These are phyloP conservation scores for Tichodroma muraria DNA, from an alignment of 2,113 vertebrate species.

Conservation along the genomic window DNA sequence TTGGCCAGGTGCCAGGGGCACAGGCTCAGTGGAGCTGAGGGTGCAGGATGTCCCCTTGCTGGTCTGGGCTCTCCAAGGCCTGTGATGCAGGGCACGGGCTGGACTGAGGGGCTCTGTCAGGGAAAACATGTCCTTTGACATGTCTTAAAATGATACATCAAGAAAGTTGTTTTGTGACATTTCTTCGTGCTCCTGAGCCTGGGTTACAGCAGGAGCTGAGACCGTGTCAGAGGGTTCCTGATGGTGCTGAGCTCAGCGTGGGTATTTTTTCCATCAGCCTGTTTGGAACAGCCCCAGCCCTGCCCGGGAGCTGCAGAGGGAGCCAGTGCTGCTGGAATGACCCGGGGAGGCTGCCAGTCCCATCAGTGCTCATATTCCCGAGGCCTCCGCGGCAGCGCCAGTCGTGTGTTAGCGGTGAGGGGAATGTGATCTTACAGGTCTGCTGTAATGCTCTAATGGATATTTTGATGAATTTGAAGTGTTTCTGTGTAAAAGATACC, in stretches of 20 bases:
- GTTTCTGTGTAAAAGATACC: not conserved
- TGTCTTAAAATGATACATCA: too few species aligned
- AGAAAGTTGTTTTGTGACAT: not conserved
- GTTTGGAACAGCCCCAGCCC: not conserved
- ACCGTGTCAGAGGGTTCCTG: not conserved
- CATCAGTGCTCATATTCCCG: rapidly evolving
- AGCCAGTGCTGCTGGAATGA: not conserved
- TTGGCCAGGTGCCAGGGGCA: not conserved
- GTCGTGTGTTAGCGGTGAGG: rapidly evolving
- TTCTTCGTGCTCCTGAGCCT: not conserved
- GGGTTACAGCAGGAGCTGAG: not conserved
- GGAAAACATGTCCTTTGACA: not conserved
- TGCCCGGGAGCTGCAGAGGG: conserved; percentile 50
- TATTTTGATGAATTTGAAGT: not conserved
- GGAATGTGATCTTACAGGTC: too few species aligned
- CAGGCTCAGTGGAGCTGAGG: not conserved
- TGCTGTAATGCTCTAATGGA: not conserved
- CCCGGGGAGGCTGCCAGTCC: rapidly evolving
- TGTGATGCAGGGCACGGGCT: not conserved
- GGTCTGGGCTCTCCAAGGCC: not conserved
- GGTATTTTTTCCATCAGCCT: not conserved
- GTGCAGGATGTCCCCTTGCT: not conserved
- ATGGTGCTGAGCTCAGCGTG: rapidly evolving
- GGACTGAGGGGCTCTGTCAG: not conserved
- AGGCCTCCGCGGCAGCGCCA: rapidly evolving